phyloP scores from a whole-genome alignment of 2,888 invertebrate genomes.

The Pherbina coryleti region DNA sequence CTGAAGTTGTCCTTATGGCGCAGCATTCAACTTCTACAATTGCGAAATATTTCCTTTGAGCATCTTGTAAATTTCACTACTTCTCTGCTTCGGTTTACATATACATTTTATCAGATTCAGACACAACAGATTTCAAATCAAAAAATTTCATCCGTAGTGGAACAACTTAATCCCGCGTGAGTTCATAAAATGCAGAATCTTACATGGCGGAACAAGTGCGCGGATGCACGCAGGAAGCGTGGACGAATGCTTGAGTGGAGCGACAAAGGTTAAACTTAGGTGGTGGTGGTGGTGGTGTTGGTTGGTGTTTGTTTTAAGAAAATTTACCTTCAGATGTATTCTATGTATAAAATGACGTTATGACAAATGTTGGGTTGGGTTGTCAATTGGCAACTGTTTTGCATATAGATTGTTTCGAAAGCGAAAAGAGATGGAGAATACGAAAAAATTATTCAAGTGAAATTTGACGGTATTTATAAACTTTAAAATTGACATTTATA shows the following conservation, averaged over 20 bases:
- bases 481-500: too few relatives aligned
- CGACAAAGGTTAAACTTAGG: neutral
- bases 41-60: constrained; percentile 1
- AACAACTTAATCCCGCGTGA: constrained; percentile 64
- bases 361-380: neutral
- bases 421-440: too few relatives aligned
- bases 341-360: neutral
- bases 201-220: neutral
- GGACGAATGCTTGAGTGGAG: neutral
- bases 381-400: too few relatives aligned
- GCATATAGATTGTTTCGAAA: too few relatives aligned
- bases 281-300: neutral
- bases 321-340: neutral
- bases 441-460: too few relatives aligned
- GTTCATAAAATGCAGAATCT: constrained; percentile 57
- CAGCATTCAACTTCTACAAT: neutral
- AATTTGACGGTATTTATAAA: too few relatives aligned
- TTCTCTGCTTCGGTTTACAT: neutral
- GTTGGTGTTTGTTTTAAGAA: neutral
- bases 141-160: constrained; percentile 7
- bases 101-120: constrained; percentile 36
- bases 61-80: constrained; percentile 15
- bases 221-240: neutral
- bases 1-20: constrained; percentile 38
- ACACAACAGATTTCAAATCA: constrained; percentile 28